Conservation (phyloP, 37 sponge, comb jelly and placozoan genomes). For the Beroe ovata region DNA sequence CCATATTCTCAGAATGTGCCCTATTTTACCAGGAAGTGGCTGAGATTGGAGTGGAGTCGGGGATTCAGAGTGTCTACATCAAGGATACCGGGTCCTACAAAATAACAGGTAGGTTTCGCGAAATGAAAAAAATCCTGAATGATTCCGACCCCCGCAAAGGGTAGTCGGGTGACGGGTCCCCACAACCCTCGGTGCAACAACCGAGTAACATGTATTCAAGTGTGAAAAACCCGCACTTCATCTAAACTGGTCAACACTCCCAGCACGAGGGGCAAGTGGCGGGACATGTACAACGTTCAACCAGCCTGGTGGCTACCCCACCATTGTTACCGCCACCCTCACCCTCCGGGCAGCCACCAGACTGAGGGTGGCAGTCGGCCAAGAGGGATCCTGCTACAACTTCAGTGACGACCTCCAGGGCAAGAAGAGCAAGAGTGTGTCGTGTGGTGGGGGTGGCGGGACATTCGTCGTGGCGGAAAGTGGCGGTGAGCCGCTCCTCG, state of each 20-base stretch:
- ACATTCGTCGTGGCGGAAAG: constrained; percentile 13
- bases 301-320: neutral
- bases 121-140: no score
- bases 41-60: neutral
- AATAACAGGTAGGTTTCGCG: constrained; percentile 33
- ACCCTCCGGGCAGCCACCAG: neutral
- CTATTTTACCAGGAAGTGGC: neutral
- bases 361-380: constrained; percentile 37
- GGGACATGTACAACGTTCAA: neutral
- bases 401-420: constrained; percentile 22
- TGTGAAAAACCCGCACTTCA: no score
- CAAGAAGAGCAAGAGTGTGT: constrained; percentile 24
- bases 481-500: neutral
- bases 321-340: neutral
- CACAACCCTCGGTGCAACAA: no score
- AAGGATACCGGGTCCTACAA: neutral
- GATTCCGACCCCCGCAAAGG: neutral
- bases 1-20: neutral
- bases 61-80: constrained; percentile 52
- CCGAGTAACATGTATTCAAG: no score
- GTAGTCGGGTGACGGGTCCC: neutral
- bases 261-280: constrained; percentile 24
- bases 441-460: constrained; percentile 48
- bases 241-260: no score
- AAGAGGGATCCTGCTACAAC: constrained; percentile 27